These are phyloP conservation scores for Apteryx owenii DNA, from an alignment of 2,113 vertebrate species.

Conservation along the genomic window DNA sequence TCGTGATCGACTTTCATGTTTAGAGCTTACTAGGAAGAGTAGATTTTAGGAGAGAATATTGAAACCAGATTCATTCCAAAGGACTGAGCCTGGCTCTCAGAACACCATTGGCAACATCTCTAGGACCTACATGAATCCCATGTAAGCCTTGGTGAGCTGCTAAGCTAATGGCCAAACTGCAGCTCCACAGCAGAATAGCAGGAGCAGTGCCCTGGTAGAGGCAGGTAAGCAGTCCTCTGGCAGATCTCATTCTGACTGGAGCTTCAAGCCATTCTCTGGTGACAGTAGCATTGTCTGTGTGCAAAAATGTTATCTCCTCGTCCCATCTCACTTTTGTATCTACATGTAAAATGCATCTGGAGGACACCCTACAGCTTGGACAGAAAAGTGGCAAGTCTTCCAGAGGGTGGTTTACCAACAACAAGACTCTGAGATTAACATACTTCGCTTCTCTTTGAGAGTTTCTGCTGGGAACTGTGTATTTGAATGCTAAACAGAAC, in stretches of 20 bases:
- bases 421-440: background rate
- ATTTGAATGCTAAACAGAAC: background rate
- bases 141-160: background rate
- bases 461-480: background rate
- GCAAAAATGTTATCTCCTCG: background rate
- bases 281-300: background rate
- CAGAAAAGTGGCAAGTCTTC: background rate
- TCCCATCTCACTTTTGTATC: background rate
- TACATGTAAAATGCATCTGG: background rate
- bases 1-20: background rate
- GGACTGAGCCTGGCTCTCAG: background rate
- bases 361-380: background rate
- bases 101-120: background rate
- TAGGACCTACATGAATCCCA: background rate
- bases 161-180: background rate
- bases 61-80: background rate
- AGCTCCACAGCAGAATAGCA: background rate
- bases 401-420: background rate
- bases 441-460: background rate
- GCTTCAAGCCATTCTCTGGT: background rate
- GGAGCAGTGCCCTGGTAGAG: background rate
- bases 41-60: background rate
- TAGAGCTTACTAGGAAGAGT: background rate
- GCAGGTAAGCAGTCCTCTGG: background rate
- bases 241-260: background rate